Evolutionary conservation across 2,888 invertebrate genomes (phyloP), one percentile per base, ranked within the genome.

Genomic region (Azorinus chamasolen): DNA sequence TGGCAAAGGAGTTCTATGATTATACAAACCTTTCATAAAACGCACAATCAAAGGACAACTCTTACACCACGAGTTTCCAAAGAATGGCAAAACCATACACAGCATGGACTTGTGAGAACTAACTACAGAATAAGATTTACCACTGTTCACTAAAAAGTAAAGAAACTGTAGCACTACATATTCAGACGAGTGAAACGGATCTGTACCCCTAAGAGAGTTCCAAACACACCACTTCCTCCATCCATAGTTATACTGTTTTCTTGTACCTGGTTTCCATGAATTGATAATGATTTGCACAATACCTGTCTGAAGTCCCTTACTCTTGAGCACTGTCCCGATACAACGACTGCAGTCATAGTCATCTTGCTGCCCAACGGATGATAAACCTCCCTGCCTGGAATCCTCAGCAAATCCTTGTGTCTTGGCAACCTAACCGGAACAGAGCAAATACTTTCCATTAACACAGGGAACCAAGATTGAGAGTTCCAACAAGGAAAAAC

Each of bases 241-340:
- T 14, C 43, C 58, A 8, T 27, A 57, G 18, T 51, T 54, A 53
- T 64, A 64, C 51, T 51, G 63, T 57, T 27, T 48, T 41, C 51
- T 58, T 10, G 27, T 45, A 10, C 59, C 65, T 65, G 1, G 41
- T 45, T 12, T 37, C 41, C 45, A 27, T 25, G 24, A 65, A n/a
- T n/a, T n/a, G n/a, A n/a, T n/a, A n/a, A n/a, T 73, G 25, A 66
- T 14, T 3, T 20, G 14, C 24, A 32, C 22, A 54, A n/a, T 18
- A 37, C 48, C 48, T 39, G 10, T 10, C 18, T 46, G 58, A 61
- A 68, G 39, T 20, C 54, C 61, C 45, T 39, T 25, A 39, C 37
- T 48, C 46, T 50, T 8, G 41, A 71, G 32, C 24, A 43, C n/a
- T 48, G 53, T 6, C 62, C 76, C 22, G 76, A 71, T 65, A 76